A percentile compares a stretch with the other conserved stretches of the same genome.
Conservation (phyloP, 1,140 invertebrate genomes). For the Musca domestica region DNA sequence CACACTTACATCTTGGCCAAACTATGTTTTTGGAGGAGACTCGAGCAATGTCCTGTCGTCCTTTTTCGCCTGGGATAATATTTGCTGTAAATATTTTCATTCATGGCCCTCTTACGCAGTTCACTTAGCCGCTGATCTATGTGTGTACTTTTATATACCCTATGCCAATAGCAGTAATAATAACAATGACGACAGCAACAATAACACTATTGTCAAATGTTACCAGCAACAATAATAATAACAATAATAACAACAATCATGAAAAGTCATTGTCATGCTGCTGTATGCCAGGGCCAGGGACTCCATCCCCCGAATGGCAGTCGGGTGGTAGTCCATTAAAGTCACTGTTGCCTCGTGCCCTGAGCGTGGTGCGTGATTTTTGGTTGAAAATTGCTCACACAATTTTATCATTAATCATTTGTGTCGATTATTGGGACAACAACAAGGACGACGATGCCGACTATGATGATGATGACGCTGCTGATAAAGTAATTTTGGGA, state of each 20-base stretch:
- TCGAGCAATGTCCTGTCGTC: not conserved
- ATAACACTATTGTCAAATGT: not conserved
- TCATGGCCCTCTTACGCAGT: constrained; percentile 30
- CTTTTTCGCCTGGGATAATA: not conserved
- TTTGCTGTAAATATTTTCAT: constrained; percentile 29
- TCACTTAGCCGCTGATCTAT: constrained; percentile 13
- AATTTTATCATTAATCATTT: constrained; percentile 28
- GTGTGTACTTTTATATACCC: not conserved
- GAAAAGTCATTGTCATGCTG: too few species aligned
- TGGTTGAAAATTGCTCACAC: constrained; percentile 15
- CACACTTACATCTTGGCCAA: not conserved
- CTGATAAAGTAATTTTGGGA: not conserved
- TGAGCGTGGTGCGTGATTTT: constrained; percentile 1
- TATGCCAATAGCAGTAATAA: not conserved
- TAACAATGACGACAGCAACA: not conserved
- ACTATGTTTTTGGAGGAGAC: too few species aligned
- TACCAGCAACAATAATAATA: too few species aligned
- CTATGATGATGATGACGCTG: constrained; percentile 10
- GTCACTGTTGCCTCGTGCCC: not conserved
- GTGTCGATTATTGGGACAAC: not conserved
- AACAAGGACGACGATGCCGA: constrained; percentile 16
- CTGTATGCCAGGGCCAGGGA: not conserved
- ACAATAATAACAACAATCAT: too few species aligned
- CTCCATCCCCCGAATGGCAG: not conserved
- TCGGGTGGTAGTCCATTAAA: not conserved